These are phyloP conservation scores for Gambusia holbrooki DNA, from an alignment of 2,113 vertebrate genomes.

Conservation along the genomic window DNA sequence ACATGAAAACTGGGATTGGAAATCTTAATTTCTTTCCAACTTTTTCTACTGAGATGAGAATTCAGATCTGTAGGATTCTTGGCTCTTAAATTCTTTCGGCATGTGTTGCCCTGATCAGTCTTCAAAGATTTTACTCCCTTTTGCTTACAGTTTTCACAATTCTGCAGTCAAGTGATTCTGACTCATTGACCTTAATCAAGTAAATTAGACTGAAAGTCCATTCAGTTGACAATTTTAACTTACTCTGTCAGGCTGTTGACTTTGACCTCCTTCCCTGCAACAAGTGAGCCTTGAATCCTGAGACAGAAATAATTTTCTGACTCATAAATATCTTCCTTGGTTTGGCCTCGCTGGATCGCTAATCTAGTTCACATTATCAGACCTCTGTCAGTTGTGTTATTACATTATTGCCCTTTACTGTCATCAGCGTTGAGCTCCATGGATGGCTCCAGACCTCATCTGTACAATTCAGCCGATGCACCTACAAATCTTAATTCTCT, in stretches of 20 bases:
- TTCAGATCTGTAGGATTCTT: constrained; percentile 14
- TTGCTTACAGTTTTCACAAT: not conserved
- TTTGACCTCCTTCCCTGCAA: constrained; percentile 38
- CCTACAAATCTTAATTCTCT: constrained; percentile 74
- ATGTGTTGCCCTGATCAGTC: not conserved
- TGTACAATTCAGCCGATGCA: constrained; percentile 70
- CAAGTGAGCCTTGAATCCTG: constrained; percentile 47
- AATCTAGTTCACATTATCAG: not conserved
- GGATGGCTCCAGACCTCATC: constrained; percentile 53
- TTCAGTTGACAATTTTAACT: not conserved
- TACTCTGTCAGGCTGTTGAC: not conserved
- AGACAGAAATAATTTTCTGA: not conserved
- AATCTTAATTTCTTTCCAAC: constrained; percentile 4
- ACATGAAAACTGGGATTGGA: not conserved
- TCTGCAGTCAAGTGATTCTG: not conserved
- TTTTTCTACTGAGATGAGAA: not conserved
- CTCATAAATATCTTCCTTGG: not conserved
- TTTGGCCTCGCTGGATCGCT: not conserved
- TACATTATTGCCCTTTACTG: constrained; percentile 11
- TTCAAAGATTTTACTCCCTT: not conserved
- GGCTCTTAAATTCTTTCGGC: not conserved
- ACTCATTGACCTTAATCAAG: constrained; percentile 6
- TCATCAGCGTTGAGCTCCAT: constrained; percentile 32
- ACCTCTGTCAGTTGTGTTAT: not conserved
- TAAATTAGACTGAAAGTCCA: not conserved